A percentile compares a stretch with the other conserved stretches of the same genome.
These are phyloP conservation scores for Protobothrops mucrosquamatus DNA, from an alignment of 2,113 vertebrate species.

Conservation along the genomic window DNA sequence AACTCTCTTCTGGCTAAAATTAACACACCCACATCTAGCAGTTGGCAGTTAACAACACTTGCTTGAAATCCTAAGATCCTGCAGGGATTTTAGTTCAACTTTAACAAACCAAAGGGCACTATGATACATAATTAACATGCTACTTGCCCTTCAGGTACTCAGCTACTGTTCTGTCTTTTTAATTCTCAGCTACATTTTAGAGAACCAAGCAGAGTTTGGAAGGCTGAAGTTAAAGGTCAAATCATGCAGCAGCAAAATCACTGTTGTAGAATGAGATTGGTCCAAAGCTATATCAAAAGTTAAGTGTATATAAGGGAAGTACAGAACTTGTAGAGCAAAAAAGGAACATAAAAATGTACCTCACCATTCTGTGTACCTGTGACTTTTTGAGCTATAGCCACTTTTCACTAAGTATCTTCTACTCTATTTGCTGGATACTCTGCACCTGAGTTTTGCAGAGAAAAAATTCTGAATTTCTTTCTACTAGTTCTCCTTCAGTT, in stretches of 20 bases:
- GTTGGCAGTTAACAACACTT: neutral
- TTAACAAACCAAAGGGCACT: slow-evolving; percentile 14
- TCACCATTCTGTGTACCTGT: neutral
- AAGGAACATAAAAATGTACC: neutral
- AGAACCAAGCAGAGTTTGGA: neutral
- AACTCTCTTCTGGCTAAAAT: slow-evolving; percentile 6
- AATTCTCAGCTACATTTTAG: slow-evolving; percentile 23
- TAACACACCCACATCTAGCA: slow-evolving; percentile 5
- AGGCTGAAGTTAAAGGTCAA: neutral
- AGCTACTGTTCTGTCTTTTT: neutral
- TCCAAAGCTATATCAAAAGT: neutral
- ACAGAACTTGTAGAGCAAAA: neutral
- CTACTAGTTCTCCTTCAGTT: neutral
- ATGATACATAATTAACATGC: neutral
- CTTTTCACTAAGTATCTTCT: neutral
- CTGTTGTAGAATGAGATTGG: neutral
- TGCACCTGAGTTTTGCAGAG: neutral
- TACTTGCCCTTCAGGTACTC: neutral
- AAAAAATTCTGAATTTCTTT: neutral
- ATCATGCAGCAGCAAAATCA: neutral
- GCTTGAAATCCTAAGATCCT: neutral
- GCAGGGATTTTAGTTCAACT: slow-evolving; percentile 1
- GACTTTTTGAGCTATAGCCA: neutral
- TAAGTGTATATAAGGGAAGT: neutral
- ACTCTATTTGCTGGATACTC: neutral